These are phyloP conservation scores for Miniopterus natalensis DNA, from an alignment of 2,113 vertebrate genomes.

Conservation along the genomic window DNA sequence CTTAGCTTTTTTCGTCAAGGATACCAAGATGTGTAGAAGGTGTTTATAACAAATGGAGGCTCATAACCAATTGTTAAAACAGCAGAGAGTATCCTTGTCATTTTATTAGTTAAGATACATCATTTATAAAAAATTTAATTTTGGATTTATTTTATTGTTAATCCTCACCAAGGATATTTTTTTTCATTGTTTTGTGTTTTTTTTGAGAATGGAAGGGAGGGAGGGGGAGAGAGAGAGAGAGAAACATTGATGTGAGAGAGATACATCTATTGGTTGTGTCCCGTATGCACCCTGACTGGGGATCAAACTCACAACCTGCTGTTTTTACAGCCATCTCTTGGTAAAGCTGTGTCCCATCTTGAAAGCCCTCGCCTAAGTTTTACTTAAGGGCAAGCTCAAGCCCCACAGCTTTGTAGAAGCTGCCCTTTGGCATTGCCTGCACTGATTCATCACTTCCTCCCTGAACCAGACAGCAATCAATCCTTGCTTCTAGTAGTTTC, in stretches of 20 bases:
- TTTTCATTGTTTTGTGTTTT: too few species aligned
- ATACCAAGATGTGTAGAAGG: background rate
- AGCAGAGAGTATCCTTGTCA: background rate
- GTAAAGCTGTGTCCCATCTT: background rate
- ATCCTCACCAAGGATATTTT: too few species aligned
- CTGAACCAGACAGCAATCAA: background rate
- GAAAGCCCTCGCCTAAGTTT: background rate
- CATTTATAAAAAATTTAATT: slow-evolving; percentile 27
- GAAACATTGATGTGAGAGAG: background rate
- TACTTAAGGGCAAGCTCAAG: background rate
- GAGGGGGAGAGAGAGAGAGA: background rate
- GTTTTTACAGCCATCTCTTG: background rate
- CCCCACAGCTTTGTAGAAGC: background rate
- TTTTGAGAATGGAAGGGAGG: background rate
- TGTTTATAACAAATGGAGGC: background rate
- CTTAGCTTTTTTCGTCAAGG: background rate
- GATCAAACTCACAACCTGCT: background rate
- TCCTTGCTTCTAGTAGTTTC: background rate
- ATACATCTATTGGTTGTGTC: background rate
- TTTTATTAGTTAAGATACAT: background rate
- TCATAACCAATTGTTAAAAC: background rate
- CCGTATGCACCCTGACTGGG: background rate
- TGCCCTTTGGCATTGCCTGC: background rate
- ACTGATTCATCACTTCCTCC: background rate
- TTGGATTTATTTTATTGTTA: background rate